phyloP scores from a whole-genome alignment of 2,888 invertebrate genomes.

The Cylloceria caligata region DNA sequence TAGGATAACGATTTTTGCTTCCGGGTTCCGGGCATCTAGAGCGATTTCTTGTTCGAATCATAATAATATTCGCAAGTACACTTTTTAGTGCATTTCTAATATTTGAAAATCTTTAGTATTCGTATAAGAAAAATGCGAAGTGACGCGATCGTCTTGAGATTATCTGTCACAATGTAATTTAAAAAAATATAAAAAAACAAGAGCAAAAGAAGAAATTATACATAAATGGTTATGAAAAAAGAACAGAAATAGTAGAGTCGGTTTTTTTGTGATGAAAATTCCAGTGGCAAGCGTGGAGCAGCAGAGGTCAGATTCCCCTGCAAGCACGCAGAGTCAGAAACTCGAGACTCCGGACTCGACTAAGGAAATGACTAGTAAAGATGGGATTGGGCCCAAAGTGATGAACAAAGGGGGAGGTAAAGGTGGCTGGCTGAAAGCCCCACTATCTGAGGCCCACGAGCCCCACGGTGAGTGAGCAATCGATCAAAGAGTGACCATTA shows the following conservation, averaged over 20 bases:
- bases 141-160: too few relatives aligned
- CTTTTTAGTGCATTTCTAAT: too few relatives aligned
- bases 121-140: too few relatives aligned
- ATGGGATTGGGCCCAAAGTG: constrained; percentile 83
- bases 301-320: constrained; percentile 84
- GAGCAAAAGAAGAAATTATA: constrained; percentile 31
- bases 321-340: constrained; percentile 83
- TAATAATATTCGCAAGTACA: background rate
- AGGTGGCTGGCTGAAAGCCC: constrained; percentile 84
- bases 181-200: constrained; percentile 15
- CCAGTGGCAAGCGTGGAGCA: constrained; percentile 84
- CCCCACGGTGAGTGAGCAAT: constrained; percentile 83
- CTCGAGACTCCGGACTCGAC: constrained; percentile 82
- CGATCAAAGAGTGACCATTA: constrained; percentile 70
- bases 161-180: background rate
- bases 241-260: constrained; percentile 76
- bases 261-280: constrained; percentile 80
- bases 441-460: constrained; percentile 83
- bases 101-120: too few relatives aligned
- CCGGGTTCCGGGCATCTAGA: background rate
- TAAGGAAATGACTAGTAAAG: constrained; percentile 84
- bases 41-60: background rate
- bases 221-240: constrained; percentile 47
- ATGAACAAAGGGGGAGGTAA: constrained; percentile 83
- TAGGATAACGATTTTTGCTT: background rate